Evolutionary conservation across 2,888 invertebrate species (phyloP), one percentile per base, ranked within the genome.

Genomic region (Acrocera orbiculus): DNA sequence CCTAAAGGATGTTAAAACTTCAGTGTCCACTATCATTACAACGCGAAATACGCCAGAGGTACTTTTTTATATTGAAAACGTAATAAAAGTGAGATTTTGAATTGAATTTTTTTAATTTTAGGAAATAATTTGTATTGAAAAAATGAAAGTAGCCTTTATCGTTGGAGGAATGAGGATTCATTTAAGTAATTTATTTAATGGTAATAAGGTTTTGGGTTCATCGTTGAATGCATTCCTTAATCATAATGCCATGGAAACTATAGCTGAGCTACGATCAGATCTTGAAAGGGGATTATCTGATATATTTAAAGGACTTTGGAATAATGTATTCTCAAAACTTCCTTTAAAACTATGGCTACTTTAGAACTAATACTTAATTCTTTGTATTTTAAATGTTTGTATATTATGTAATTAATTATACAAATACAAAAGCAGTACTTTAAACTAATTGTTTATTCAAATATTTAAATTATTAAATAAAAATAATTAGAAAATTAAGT

Each of bases 171-270:
- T 70, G 58, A 61, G 64, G 11, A 62, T 69, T 15, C 62, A 66
- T 40, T 51, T 72, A 14, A 61, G 63, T 31, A 70, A 71, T 51
- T 57, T 72, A 8, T 72, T 73, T 48, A 71, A 71, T 47, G 72
- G 72, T 29, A 72, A 73, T 45, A 65, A 67, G 49, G 61, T 70
- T 39, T 53, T 73, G 42, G 69, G 69, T 2, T 59, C 64, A 33
- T 69, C 70, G 1, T 64, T 71, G 10, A 70, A 70, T 42, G 53
- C 58, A 4, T 70, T 70, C 45, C 50, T 71, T 1, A 71, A 71
- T 51, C 65, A 69, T 47, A 67, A 70, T 47, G 64, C 65, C 4
- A 54, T 65, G 37, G 69, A 70, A 42, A 66, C 71, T n/a, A 62
- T 70, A n/a, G 49, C 56, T 2, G 70, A 70, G 47, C 46, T 71